phyloP scores from a whole-genome alignment of 2,113 vertebrate species.

The Heterocephalus glaber region DNA sequence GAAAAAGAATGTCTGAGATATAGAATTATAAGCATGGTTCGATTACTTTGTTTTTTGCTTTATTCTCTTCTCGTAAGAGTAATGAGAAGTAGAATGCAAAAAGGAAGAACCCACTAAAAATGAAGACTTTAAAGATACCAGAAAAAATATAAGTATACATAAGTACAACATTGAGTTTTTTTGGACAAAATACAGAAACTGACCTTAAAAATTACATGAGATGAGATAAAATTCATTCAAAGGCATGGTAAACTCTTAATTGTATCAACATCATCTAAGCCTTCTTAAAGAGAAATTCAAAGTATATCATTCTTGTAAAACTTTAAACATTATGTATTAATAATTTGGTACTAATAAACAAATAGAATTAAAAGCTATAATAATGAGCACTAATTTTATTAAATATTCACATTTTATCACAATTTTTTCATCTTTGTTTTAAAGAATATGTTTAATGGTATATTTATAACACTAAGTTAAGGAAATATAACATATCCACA shows the following conservation, averaged over 20 bases:
- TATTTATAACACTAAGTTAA: neutral
- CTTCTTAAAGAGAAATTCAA: neutral
- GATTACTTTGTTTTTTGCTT: neutral
- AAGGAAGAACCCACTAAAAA: neutral
- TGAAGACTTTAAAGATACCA: neutral
- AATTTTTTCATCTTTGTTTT: constrained; percentile 20
- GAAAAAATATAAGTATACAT: neutral
- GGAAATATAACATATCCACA: neutral
- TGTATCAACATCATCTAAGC: neutral
- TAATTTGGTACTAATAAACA: neutral
- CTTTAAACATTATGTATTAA: neutral
- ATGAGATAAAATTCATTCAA: neutral
- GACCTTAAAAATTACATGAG: neutral
- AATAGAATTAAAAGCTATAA: neutral
- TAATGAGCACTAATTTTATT: neutral
- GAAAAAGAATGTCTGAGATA: neutral
- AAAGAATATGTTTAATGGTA: neutral
- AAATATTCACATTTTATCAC: neutral
- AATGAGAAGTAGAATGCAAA: neutral
- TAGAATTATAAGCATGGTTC: neutral
- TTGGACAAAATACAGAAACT: neutral
- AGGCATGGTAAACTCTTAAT: neutral
- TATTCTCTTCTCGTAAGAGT: neutral
- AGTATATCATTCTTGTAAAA: neutral
- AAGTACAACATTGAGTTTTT: neutral